These are phyloP conservation scores for Oxytorus armatus DNA, from an alignment of 2,888 invertebrate genomes.

Conservation along the genomic window DNA sequence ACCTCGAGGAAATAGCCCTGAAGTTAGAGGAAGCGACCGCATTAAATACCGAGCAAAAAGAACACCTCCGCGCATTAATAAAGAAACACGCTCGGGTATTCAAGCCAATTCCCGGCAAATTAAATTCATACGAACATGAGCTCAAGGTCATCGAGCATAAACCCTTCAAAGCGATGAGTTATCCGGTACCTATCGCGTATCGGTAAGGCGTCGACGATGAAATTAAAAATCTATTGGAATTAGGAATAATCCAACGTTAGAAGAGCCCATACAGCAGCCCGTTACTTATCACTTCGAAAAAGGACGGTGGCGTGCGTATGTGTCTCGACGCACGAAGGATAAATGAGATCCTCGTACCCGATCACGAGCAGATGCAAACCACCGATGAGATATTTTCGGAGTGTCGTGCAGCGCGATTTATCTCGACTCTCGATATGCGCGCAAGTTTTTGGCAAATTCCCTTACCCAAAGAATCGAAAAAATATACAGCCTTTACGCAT, in stretches of 20 bases:
- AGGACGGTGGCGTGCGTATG: slow-evolving; percentile 45
- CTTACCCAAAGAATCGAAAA: no score
- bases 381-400: slow-evolving; percentile 4
- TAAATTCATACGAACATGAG: not conserved
- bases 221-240: slow-evolving; percentile 74
- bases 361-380: slow-evolving; percentile 46
- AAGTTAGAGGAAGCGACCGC: no score
- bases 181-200: not conserved
- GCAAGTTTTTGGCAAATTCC: slow-evolving; percentile 71
- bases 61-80: not conserved
- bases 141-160: not conserved
- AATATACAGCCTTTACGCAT: no score
- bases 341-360: slow-evolving; percentile 42
- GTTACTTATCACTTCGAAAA: slow-evolving; percentile 40
- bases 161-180: slow-evolving; percentile 12
- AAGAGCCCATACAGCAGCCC: slow-evolving; percentile 74
- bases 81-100: not conserved
- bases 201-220: slow-evolving; percentile 9
- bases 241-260: slow-evolving; percentile 75
- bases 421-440: slow-evolving; percentile 64
- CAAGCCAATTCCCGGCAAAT: not conserved
- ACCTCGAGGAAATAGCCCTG: no score
- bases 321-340: slow-evolving; percentile 44
- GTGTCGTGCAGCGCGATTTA: not conserved
- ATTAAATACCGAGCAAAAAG: not conserved